Percentiles rank a stretch among this genome's conserved stretches.
Evolutionary conservation across 2,113 vertebrate genomes (phyloP).

Genomic region (Aptenodytes patagonicus): DNA sequence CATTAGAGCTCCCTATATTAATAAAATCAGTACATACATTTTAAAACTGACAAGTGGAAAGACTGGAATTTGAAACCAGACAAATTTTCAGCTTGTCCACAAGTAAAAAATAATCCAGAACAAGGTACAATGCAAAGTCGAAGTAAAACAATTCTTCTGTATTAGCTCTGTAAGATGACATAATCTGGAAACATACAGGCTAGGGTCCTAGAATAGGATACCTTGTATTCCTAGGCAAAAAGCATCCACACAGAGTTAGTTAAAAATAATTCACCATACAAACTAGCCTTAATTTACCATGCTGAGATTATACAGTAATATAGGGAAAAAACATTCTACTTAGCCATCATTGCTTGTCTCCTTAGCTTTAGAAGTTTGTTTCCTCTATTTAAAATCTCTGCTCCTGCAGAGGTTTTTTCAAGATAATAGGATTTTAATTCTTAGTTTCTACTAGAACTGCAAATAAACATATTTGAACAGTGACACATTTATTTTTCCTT

Average conservation of each 20-base stretch:
- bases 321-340: background rate
- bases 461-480: background rate
- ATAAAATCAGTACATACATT: background rate
- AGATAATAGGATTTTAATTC: background rate
- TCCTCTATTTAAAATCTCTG: background rate
- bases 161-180: background rate
- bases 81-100: background rate
- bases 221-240: background rate
- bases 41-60: background rate
- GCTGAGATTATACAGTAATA: background rate
- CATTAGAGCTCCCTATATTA: background rate
- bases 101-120: background rate
- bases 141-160: background rate
- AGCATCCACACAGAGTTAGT: background rate
- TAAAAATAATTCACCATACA: background rate
- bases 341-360: background rate
- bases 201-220: background rate
- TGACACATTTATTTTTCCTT: background rate
- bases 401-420: background rate
- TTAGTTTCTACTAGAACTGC: background rate
- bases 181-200: background rate
- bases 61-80: background rate
- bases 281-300: background rate
- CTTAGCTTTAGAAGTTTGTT: background rate
- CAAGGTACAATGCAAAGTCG: background rate